phyloP scores from a whole-genome alignment of 2,113 vertebrate genomes.

The Onychostruthus taczanowskii region DNA sequence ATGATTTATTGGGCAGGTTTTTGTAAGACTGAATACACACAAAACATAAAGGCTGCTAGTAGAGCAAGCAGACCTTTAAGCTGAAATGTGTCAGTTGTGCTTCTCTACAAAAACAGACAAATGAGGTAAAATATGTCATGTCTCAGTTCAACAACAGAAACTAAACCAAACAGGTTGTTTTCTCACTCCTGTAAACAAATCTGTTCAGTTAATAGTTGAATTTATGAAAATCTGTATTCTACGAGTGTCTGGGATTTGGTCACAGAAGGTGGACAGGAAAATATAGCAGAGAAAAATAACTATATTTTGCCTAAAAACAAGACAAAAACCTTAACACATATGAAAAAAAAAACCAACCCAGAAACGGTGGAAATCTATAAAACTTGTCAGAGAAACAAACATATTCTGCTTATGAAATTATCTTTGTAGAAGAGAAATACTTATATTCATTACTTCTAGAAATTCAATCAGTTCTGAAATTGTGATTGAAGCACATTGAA shows the following conservation, averaged over 20 bases:
- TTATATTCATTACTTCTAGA: background rate
- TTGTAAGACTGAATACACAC: background rate
- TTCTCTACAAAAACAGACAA: background rate
- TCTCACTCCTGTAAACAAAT: background rate
- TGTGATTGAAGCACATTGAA: background rate
- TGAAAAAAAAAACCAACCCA: rapidly evolving
- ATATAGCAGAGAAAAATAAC: background rate
- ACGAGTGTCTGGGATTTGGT: background rate
- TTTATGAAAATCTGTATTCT: background rate
- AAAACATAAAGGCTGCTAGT: background rate
- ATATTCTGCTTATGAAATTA: background rate
- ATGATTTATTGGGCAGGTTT: background rate
- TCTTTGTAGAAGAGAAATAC: background rate
- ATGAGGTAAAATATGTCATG: background rate
- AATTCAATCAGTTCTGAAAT: background rate
- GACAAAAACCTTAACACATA: background rate
- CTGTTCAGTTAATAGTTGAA: background rate
- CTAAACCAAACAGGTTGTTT: background rate
- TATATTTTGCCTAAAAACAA: background rate
- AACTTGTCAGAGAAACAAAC: background rate
- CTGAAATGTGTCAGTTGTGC: background rate
- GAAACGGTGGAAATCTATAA: background rate
- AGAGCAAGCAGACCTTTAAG: background rate
- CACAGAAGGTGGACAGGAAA: background rate
- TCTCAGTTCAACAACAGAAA: background rate